Percentiles rank a stretch among this genome's conserved stretches.
Evolutionary conservation across 2,888 invertebrate genomes (phyloP).

Genomic region (Campoletis raptor): DNA sequence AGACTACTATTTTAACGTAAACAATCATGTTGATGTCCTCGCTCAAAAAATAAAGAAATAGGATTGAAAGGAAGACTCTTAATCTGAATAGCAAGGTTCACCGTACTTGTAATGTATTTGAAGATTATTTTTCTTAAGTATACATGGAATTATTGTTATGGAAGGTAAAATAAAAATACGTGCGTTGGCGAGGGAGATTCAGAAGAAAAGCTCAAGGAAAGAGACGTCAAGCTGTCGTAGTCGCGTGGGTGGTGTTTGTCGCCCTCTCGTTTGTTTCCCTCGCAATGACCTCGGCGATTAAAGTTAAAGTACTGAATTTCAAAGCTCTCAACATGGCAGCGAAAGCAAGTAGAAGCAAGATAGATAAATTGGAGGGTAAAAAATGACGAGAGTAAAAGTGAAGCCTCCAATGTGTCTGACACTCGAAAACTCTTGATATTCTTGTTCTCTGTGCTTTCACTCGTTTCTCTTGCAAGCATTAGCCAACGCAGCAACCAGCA

Average conservation of each 20-base stretch:
- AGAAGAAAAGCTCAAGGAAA: neutral
- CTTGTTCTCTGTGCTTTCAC: constrained; percentile 43
- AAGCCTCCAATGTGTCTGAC: constrained; percentile 16
- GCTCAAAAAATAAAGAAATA: neutral
- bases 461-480: constrained; percentile 40
- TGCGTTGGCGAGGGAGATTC: neutral
- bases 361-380: neutral
- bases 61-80: neutral
- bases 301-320: constrained; percentile 65
- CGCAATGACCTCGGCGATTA: constrained; percentile 48
- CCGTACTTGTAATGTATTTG: neutral
- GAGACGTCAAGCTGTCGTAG: constrained; percentile 19
- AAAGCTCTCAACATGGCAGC: constrained; percentile 43
- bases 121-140: neutral
- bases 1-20: no score
- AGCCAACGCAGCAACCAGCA: constrained; percentile 41
- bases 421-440: constrained; percentile 39
- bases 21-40: no score
- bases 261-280: constrained; percentile 28
- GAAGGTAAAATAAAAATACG: neutral
- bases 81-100: neutral
- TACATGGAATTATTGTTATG: neutral
- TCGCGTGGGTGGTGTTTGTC: neutral
- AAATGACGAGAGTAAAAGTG: neutral
- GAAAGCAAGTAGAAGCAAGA: constrained; percentile 18